These are phyloP conservation scores for Drosophila nannoptera DNA, from an alignment of 1,140 invertebrate genomes.

Conservation along the genomic window DNA sequence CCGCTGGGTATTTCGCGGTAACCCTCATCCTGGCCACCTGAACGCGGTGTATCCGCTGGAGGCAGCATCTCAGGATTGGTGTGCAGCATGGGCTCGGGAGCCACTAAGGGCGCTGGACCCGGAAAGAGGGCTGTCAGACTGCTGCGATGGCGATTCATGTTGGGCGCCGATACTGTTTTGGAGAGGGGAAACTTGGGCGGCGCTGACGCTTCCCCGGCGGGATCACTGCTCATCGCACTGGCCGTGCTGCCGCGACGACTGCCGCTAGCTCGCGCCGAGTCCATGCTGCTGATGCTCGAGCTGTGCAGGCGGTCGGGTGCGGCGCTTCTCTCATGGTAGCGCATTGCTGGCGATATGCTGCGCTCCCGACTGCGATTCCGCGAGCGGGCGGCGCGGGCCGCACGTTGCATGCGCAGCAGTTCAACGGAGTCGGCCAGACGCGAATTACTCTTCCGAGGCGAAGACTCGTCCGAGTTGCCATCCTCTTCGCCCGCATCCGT, in stretches of 20 bases:
- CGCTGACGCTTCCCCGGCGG: slow-evolving; percentile 7
- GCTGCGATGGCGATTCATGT: slow-evolving; percentile 58
- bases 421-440: slow-evolving; percentile 66
- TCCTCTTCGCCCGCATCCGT: slow-evolving; percentile 25
- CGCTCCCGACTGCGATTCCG: slow-evolving; percentile 58
- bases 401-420: slow-evolving; percentile 60
- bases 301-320: slow-evolving; percentile 72
- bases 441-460: slow-evolving; percentile 44
- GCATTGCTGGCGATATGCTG: slow-evolving; percentile 38
- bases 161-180: slow-evolving; percentile 68
- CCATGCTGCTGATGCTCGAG: slow-evolving; percentile 69
- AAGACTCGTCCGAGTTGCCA: slow-evolving; percentile 39
- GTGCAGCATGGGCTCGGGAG: slow-evolving; percentile 63
- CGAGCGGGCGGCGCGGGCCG: slow-evolving; percentile 57
- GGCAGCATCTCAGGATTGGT: slow-evolving; percentile 42
- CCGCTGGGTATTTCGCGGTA: slow-evolving; percentile 71
- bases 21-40: slow-evolving; percentile 41
- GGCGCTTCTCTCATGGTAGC: slow-evolving; percentile 52
- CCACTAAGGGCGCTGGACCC: slow-evolving; percentile 67
- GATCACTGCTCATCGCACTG: slow-evolving; percentile 44
- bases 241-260: slow-evolving; percentile 71
- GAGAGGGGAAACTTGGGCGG: slow-evolving; percentile 56
- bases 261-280: slow-evolving; percentile 51
- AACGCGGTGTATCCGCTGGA: slow-evolving; percentile 11
- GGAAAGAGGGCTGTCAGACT: slow-evolving; percentile 65